Evolutionary conservation across 2,113 vertebrate genomes (phyloP).

Genomic region (Oxyura jamaicensis): DNA sequence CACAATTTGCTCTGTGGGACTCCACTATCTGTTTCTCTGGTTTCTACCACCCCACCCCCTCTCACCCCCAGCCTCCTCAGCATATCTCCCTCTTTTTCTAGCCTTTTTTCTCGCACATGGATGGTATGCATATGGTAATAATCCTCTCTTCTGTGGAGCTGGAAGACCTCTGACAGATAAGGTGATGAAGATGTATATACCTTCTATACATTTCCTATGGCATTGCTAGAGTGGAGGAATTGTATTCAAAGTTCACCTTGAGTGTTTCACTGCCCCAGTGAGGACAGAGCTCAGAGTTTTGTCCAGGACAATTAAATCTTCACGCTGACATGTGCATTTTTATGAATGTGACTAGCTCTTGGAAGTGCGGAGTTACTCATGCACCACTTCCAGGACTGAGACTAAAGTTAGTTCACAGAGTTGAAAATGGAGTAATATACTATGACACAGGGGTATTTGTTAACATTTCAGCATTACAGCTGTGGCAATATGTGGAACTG

Average conservation of each 20-base stretch:
- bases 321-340: background rate
- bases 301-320: background rate
- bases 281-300: background rate
- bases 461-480: background rate
- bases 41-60: background rate
- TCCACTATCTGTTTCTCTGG: background rate
- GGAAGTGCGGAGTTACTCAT: background rate
- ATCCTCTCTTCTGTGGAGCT: background rate
- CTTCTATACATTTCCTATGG: background rate
- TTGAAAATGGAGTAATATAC: background rate
- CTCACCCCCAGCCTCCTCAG: background rate
- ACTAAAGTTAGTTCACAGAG: background rate
- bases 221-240: background rate
- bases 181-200: fast-evolving
- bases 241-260: background rate
- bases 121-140: background rate
- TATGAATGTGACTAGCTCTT: background rate
- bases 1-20: background rate
- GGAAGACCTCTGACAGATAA: background rate
- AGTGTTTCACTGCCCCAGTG: background rate
- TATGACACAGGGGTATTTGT: background rate
- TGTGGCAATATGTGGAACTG: background rate
- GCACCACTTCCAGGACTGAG: background rate
- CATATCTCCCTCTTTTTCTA: background rate
- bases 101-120: background rate